Conservation (phyloP, 2,797 vertebrate genomes). For the Psittacula derbiana region DNA sequence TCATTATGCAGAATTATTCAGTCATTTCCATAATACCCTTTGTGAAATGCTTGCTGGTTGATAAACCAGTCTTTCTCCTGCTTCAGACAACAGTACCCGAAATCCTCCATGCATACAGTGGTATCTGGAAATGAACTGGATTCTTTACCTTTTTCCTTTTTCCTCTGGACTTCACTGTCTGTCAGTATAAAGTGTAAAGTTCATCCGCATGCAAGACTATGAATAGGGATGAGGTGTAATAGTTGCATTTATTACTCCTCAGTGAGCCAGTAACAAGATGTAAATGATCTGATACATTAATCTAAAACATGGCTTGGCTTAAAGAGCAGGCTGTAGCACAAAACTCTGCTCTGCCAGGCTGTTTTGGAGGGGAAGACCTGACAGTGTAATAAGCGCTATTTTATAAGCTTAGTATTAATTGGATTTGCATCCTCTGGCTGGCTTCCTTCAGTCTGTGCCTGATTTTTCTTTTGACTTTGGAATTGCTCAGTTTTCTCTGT, state of each 20-base stretch:
- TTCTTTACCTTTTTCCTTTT: background rate
- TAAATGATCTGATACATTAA: constrained; percentile 25
- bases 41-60: constrained; percentile 41
- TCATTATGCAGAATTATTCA: constrained; percentile 62
- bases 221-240: constrained; percentile 31
- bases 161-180: background rate
- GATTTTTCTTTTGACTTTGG: background rate
- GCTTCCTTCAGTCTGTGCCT: background rate
- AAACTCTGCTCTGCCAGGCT: constrained; percentile 13
- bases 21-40: constrained; percentile 49
- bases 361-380: background rate
- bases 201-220: background rate
- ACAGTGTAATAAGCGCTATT: constrained; percentile 1
- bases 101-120: background rate
- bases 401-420: constrained; percentile 44
- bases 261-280: constrained; percentile 39
- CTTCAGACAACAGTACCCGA: background rate
- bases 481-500: background rate
- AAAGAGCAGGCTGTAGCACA: background rate
- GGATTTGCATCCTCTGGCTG: constrained; percentile 22
- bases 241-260: constrained; percentile 37
- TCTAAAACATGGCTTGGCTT: background rate
- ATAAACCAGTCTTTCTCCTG: constrained; percentile 4
- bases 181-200: background rate
- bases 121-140: background rate